Evolutionary conservation across 2,797 vertebrate species (phyloP).

Genomic region (Rhyacichthys aspro): DNA sequence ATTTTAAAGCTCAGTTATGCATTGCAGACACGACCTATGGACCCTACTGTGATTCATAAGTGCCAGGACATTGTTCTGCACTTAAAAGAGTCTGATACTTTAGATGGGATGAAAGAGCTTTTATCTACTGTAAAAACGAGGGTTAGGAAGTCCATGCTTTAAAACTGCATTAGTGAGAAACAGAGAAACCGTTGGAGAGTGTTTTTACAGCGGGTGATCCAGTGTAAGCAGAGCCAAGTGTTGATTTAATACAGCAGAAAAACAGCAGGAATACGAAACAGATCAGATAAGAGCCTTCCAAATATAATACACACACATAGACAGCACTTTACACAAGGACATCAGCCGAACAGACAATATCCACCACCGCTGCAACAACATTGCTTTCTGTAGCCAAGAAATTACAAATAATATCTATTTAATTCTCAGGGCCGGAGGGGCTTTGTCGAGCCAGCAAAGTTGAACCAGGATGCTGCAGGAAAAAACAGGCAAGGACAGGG

Average conservation of each 20-base stretch:
- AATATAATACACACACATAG: conserved; percentile 38
- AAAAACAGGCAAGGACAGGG: conserved; percentile 35
- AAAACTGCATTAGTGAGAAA: conserved; percentile 34
- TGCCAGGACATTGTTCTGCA: conserved; percentile 47
- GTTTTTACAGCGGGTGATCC: conserved; percentile 39
- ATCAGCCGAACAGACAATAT: conserved; percentile 45
- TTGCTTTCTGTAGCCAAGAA: conserved; percentile 38
- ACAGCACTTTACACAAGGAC: conserved; percentile 47
- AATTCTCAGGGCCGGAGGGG: conserved; percentile 32
- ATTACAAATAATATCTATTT: conserved; percentile 54
- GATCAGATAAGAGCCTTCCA: conserved; percentile 54
- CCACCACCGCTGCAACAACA: conserved; percentile 26
- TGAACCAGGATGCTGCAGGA: conserved; percentile 13
- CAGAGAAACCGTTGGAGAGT: conserved; percentile 24
- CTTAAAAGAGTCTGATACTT: conserved; percentile 37
- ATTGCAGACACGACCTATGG: conserved; percentile 54
- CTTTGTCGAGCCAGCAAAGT: conserved; percentile 35
- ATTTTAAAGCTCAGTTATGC: conserved; percentile 53
- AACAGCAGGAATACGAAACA: conserved; percentile 47
- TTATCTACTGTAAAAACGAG: conserved; percentile 39
- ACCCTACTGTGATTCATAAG: conserved; percentile 45
- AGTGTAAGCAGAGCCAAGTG: conserved; percentile 51
- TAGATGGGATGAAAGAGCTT: conserved; percentile 43
- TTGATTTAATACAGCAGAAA: conserved; percentile 62
- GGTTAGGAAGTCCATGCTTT: conserved; percentile 44